These are phyloP conservation scores for Enteromius radiatus DNA, from an alignment of 2,797 vertebrate genomes.

Conservation along the genomic window DNA sequence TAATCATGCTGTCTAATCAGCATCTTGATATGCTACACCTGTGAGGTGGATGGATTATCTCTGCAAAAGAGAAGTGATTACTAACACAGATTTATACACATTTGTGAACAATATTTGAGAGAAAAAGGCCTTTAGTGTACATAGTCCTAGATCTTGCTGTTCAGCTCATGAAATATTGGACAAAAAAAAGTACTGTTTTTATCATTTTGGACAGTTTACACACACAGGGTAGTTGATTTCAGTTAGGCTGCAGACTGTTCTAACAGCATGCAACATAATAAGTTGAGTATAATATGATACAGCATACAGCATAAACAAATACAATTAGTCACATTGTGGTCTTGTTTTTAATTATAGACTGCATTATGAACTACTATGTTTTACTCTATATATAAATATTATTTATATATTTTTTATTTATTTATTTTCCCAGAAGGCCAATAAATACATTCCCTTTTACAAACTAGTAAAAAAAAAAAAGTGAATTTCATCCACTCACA, in stretches of 20 bases:
- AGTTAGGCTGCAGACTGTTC: not conserved
- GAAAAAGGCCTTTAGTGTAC: no score
- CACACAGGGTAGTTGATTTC: not conserved
- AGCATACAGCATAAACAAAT: not conserved
- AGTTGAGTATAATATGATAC: not conserved
- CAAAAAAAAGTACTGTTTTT: no score
- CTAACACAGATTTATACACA: no score
- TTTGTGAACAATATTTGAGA: no score
- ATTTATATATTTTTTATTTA: not conserved
- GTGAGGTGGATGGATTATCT: no score
- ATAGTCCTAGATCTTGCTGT: no score
- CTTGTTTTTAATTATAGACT: not conserved
- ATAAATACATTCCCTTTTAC: not conserved
- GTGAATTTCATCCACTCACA: not conserved
- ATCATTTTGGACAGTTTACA: no score
- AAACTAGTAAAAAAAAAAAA: not conserved
- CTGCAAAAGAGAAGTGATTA: no score
- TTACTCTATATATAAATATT: not conserved
- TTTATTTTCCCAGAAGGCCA: not conserved
- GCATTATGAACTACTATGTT: not conserved
- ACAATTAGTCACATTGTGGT: not conserved
- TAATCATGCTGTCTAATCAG: no score
- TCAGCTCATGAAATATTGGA: no score
- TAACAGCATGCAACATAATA: conserved; percentile 2
- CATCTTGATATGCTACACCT: no score